These are phyloP conservation scores for Biston betularia DNA, from an alignment of 2,888 invertebrate genomes.

Conservation along the genomic window DNA sequence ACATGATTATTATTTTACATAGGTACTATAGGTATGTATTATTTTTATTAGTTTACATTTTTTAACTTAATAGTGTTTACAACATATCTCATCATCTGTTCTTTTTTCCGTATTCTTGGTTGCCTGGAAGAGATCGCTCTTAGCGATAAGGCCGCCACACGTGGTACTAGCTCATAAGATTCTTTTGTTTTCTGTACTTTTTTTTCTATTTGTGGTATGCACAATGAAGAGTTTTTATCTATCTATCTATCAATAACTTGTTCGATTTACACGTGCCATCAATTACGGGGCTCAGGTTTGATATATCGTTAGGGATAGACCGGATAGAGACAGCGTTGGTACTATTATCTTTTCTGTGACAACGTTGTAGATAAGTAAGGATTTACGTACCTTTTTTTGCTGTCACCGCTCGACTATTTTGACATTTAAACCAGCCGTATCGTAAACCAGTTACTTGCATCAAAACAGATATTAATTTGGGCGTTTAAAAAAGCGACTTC, in stretches of 20 bases:
- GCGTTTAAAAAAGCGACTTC: constrained; percentile 33
- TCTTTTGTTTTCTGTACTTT: no score
- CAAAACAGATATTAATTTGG: constrained; percentile 42
- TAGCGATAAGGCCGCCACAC: no score
- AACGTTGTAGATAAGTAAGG: constrained; percentile 16
- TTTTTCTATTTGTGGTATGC: no score
- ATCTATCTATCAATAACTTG: no score
- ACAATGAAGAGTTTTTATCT: no score
- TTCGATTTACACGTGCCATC: background rate
- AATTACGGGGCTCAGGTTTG: constrained; percentile 5
- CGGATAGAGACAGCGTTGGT: background rate
- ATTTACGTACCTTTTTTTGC: constrained; percentile 34
- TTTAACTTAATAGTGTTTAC: background rate
- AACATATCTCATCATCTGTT: no score
- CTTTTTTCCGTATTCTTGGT: no score
- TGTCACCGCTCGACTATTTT: constrained; percentile 37
- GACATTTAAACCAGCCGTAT: constrained; percentile 43
- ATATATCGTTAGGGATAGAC: background rate
- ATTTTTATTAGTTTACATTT: no score
- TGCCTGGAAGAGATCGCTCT: no score
- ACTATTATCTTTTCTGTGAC: constrained; percentile 11
- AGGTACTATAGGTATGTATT: no score
- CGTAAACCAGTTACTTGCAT: constrained; percentile 45
- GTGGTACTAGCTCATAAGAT: no score
- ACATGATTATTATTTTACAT: no score